A percentile compares a stretch with the other conserved stretches of the same genome.
Conservation (phyloP, 2,113 vertebrate genomes). For the sheep (Ovis aries) region DNA sequence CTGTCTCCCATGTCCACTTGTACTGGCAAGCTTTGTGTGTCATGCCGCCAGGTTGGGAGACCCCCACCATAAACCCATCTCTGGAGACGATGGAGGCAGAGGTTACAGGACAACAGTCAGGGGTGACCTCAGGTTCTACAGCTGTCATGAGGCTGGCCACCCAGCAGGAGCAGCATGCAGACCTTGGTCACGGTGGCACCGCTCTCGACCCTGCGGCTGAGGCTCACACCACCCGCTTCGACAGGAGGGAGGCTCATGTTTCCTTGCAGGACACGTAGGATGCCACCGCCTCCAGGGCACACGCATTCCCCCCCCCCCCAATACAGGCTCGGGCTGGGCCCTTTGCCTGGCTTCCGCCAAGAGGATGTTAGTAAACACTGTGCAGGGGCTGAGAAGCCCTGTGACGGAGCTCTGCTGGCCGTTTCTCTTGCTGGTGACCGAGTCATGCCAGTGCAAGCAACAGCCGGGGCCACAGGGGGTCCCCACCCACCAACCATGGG, state of each 20-base stretch:
- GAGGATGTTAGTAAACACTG: not conserved
- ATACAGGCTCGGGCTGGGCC: not conserved
- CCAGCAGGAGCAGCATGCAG: no score
- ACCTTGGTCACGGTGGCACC: accelerated
- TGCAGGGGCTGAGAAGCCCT: not conserved
- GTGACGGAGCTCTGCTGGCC: not conserved
- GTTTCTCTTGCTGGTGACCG: not conserved
- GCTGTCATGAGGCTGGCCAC: not conserved
- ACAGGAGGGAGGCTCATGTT: not conserved
- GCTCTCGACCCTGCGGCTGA: not conserved
- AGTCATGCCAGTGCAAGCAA: not conserved
- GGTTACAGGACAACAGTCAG: constrained; percentile 84
- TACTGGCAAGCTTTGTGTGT: constrained; percentile 83
- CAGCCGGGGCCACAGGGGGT: not conserved
- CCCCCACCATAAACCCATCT: constrained; percentile 85
- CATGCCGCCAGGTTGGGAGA: constrained; percentile 82
- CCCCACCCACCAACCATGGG: not conserved
- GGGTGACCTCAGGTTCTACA: constrained; percentile 81
- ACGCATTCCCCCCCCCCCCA: accelerated
- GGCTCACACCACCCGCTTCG: accelerated
- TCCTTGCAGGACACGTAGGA: not conserved
- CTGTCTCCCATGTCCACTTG: constrained; percentile 83
- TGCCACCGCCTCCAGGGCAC: not conserved
- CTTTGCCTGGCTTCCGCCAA: not conserved
- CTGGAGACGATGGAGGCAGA: constrained; percentile 85